These are phyloP conservation scores for Eumacrocentrus americanus DNA, from an alignment of 2,888 invertebrate genomes.

Conservation along the genomic window DNA sequence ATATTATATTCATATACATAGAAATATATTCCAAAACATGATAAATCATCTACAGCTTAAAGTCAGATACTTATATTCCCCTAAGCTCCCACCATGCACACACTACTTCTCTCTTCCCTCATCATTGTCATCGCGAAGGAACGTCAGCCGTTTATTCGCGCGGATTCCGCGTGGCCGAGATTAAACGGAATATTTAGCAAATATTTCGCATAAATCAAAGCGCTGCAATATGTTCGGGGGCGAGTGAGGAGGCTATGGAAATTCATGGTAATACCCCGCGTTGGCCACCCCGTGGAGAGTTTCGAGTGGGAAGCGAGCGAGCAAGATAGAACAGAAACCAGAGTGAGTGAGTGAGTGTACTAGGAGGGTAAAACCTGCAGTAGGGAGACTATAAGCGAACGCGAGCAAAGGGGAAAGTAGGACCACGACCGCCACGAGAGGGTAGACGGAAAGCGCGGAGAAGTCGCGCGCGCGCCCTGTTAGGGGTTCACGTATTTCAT, in stretches of 20 bases:
- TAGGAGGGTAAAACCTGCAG: constrained; percentile 22
- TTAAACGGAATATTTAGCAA: constrained; percentile 59
- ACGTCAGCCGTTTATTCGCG: constrained; percentile 35
- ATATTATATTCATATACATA: too few species aligned
- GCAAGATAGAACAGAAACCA: constrained; percentile 26
- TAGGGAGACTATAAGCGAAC: constrained; percentile 18
- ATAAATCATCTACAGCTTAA: not conserved
- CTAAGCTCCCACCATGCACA: not conserved
- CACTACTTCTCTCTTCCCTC: not conserved
- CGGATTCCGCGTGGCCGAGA: constrained; percentile 48
- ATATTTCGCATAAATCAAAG: constrained; percentile 60
- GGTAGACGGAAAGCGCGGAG: constrained; percentile 19
- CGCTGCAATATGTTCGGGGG: constrained; percentile 56
- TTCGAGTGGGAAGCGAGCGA: constrained; percentile 32
- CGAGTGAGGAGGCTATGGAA: constrained; percentile 52
- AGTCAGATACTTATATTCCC: not conserved
- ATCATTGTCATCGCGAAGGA: constrained; percentile 17
- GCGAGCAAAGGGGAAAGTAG: constrained; percentile 30
- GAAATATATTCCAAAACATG: too few species aligned
- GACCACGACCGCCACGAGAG: constrained; percentile 28
- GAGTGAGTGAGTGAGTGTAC: constrained; percentile 28
- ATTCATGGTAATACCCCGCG: constrained; percentile 59
- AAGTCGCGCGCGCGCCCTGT: constrained; percentile 32
- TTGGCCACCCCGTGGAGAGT: constrained; percentile 50
- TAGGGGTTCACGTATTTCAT: constrained; percentile 52